These are phyloP conservation scores for Madoqua kirkii DNA, from an alignment of 2,113 vertebrate genomes.

Conservation along the genomic window DNA sequence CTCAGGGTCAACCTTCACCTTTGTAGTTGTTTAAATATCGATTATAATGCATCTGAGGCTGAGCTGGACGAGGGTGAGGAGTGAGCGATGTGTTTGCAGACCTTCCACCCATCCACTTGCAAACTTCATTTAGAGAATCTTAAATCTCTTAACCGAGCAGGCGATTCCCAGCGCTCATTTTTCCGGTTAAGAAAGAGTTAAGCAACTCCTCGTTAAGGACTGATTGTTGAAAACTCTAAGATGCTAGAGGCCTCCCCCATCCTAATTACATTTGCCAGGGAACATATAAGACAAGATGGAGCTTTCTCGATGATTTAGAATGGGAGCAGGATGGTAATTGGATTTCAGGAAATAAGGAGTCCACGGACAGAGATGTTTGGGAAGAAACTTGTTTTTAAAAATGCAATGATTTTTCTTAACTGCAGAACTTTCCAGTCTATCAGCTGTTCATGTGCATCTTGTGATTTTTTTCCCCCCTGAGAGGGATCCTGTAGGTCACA, in stretches of 20 bases:
- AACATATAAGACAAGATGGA: not conserved
- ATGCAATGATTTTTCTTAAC: not conserved
- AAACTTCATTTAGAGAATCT: not conserved
- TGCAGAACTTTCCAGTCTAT: not conserved
- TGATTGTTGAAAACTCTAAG: not conserved
- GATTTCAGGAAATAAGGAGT: constrained; percentile 30
- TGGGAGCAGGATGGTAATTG: not conserved
- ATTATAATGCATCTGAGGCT: not conserved
- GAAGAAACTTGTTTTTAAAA: not conserved
- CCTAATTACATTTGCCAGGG: not conserved
- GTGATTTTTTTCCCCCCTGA: not conserved
- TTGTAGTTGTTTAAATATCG: constrained; percentile 65
- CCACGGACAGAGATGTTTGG: not conserved
- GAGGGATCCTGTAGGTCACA: not conserved
- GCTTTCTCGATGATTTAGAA: not conserved
- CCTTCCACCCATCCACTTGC: not conserved
- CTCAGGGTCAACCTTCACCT: constrained; percentile 39
- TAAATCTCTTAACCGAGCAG: not conserved
- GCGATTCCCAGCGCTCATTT: not conserved
- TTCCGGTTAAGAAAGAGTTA: not conserved
- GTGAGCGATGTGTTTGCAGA: not conserved
- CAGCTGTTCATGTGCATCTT: not conserved
- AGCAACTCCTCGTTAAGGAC: not conserved
- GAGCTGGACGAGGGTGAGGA: not conserved
- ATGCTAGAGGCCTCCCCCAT: not conserved